phyloP scores from a whole-genome alignment of 2,113 vertebrate species.

The Geococcyx californianus region DNA sequence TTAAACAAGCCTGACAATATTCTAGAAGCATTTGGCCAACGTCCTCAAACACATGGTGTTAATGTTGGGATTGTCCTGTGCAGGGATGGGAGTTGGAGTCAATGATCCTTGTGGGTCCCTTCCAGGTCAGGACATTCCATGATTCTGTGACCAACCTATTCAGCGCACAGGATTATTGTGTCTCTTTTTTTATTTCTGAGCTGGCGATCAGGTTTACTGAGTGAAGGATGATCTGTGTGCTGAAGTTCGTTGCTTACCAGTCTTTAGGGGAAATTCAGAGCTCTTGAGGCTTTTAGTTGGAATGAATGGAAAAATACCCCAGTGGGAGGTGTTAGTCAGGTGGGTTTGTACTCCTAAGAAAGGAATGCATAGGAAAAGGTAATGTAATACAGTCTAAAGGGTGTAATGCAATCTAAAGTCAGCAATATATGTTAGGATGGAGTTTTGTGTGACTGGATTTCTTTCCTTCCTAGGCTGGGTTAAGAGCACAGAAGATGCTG shows the following conservation, averaged over 20 bases:
- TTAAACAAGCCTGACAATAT: background rate
- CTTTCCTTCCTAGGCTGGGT: slow-evolving; percentile 85
- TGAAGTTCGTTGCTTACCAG: background rate
- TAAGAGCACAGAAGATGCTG: slow-evolving; percentile 94
- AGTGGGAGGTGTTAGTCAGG: background rate
- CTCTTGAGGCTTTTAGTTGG: background rate
- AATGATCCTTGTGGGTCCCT: no score
- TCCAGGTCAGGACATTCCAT: no score
- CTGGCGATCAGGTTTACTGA: background rate
- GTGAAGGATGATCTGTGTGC: background rate
- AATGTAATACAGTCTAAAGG: background rate
- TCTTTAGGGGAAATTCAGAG: background rate
- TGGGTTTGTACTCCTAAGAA: background rate
- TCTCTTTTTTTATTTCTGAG: background rate
- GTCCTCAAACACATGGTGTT: no score
- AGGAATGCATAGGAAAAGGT: background rate
- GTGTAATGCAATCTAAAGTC: background rate
- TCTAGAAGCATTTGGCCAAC: no score
- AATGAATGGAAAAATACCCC: background rate
- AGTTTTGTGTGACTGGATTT: background rate
- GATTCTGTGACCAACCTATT: background rate
- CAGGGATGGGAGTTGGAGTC: no score
- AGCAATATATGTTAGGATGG: background rate
- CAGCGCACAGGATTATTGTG: background rate
- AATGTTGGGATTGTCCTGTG: no score